Base-by-base conservation (phyloP, 37 sponge, comb jelly and placozoan genomes). In the Tethya wilhelma region DNA sequence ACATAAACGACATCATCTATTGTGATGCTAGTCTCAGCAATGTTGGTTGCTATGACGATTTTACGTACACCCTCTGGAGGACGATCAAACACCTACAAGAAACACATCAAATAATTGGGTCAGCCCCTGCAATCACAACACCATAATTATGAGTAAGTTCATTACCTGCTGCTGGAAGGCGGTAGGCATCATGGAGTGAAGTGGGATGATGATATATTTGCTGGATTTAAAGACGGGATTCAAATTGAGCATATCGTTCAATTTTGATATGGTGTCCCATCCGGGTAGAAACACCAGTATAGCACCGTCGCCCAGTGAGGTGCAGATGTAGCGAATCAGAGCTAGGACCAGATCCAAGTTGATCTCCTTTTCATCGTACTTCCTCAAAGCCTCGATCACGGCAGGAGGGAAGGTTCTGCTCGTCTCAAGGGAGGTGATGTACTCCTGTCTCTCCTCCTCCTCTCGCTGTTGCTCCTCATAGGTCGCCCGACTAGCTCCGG, bases 1-100 rank as follows among this genome's bases (percentile, higher is more conserved):
- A 96, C 97, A 75, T 79, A 93, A 45, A 91, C 89, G 11, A 96
- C 94, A 90, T 96, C 94, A 39, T 93, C 91, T 41, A 96, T 90
- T 56, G 97, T 96, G 53, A 96, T 90, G 31, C 91, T 90, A 55
- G 94, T 94, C 85, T 94, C 94, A 26, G 94, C 94, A 78, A 94
- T 90, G 72, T 90, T 90, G 45, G 94, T 94, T 1, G 94, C 91
- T 44, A 94, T 73, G 32, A 94, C 81, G 60, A 90, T 87, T 82
- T 90, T 90, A 39, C 94, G 45, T 32, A 94, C 91, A 4, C 91
- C 90, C 12, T 56, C 65, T 4, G 91, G 94, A 2, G 94, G 94
- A 9, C 85, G 80, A 34, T 94, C 88, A 87, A 94, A 94, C 34
- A 94, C 91, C 80, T 90, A 55, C 19, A 77, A 30, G 56, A 4